Base-by-base conservation (phyloP, 2,888 invertebrate genomes). In the Sarcophaga variegata region DNA sequence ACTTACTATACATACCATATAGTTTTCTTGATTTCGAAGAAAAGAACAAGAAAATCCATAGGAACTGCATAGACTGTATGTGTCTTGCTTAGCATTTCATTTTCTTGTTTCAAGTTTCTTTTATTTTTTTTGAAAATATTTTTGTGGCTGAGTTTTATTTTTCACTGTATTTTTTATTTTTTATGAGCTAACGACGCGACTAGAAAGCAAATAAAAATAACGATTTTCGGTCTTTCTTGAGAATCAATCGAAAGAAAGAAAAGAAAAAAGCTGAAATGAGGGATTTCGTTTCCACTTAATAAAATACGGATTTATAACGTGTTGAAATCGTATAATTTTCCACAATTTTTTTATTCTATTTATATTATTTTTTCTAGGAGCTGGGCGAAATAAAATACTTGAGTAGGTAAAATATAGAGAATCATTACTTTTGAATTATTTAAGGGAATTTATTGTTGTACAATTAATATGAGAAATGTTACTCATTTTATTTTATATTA, bases 281-380 rank as follows among this genome's bases (percentile, higher is more conserved):
- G 69, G 75, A 70, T 83, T 86, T 77, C 54, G 72, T 83, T 86
- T 86, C 77, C 83, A 79, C 83, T 86, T 86, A 86, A 82, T 82
- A 86, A 86, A 86, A 77, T 81, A 69, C 76, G 86, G 86, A 86
- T 86, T 86, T 86, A 83, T 77, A 86, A 86, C 76, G 81, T 86
- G 86, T 80, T 86, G 76, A 83, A 83, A 77, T 80, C 59, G 77
- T 62, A 67, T 60, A 69, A 69, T 67, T 59, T 45, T 22, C 69
- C 59, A 59, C 17, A 8, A 0, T 37, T 37, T 37, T 37, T 37
- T 37, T 37, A 8, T 8, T 27, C 25, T 4, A 66, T 64, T 82
- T 71, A 25, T 11, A 45, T 64, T 45, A 59, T 62, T 37, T 37
- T 37, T 37, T 37, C 37, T 37, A 6, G 37, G 37, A 37, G 2